These are phyloP conservation scores for Norana najaformis DNA, from an alignment of 2,888 invertebrate species.

Conservation along the genomic window DNA sequence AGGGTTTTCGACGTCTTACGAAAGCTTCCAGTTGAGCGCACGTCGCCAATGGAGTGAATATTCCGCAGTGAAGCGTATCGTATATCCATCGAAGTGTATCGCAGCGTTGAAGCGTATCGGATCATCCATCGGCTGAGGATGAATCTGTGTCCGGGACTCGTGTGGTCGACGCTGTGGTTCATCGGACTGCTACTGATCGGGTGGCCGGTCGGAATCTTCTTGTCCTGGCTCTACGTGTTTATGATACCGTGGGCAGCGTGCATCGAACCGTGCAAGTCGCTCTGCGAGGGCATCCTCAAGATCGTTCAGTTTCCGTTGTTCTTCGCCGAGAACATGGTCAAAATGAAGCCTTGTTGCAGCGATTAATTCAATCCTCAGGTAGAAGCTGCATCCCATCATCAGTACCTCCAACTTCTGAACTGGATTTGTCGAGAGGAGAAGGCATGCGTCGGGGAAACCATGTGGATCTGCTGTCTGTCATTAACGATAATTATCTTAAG, in stretches of 20 bases:
- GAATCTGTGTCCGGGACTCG: conserved; percentile 41
- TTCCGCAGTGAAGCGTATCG: no score
- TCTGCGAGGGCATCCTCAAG: conserved; percentile 48
- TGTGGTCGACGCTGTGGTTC: conserved; percentile 54
- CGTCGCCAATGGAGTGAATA: not conserved
- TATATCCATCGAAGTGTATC: no score
- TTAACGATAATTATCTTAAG: no score
- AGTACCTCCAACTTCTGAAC: no score
- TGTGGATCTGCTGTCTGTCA: no score
- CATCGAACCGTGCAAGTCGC: conserved; percentile 45
- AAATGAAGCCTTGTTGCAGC: conserved; percentile 43
- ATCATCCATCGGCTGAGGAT: not conserved
- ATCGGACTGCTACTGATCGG: conserved; percentile 49
- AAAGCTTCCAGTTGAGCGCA: not conserved
- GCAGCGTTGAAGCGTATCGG: not conserved
- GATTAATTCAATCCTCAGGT: not conserved
- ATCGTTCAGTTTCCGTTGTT: conserved; percentile 49
- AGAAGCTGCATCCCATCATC: no score
- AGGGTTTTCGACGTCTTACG: not conserved
- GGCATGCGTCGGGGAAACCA: not conserved
- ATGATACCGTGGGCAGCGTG: conserved; percentile 50
- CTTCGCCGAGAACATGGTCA: conserved; percentile 52
- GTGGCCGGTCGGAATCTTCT: conserved; percentile 51
- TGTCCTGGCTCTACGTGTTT: conserved; percentile 51
- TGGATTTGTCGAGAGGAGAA: no score